Base-by-base conservation (phyloP, 2,888 invertebrate species). In the Sminthurides aquaticus region DNA sequence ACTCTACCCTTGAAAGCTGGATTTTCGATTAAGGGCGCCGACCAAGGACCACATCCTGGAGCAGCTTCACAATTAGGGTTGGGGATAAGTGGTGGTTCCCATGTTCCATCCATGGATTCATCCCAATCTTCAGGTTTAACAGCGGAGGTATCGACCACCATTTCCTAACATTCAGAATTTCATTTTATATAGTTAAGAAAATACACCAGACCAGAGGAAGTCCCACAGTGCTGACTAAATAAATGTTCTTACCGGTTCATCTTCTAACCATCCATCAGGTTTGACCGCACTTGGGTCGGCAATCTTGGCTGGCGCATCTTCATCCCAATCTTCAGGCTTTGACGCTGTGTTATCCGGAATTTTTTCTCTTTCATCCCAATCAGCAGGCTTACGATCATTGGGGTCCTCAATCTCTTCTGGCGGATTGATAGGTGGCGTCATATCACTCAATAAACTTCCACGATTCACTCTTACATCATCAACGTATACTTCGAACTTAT, bases 251-350 rank as follows among this genome's bases (percentile, higher is more conserved):
- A 88, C 86, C 0, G 89, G 87, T 79, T 97, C 97, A 75, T 93
- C 86, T 74, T 95, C 95, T 29, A 97, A 82, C 97, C 97, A 98
- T 20, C 90, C 93, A 20, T 85, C 87, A 0, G 97, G 97, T 78
- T 89, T 91, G 1, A 82, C 82, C 1, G 95, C 93, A 75, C 84
- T 85, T 68, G 87, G 85, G 80, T 97, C 96, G 0, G 87, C 83
- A 66, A 99, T 90, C 79, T 90, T 89, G 62, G 90, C 88, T 0
- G 97, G 96, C 25, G 91, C 92, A 76, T 86, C 86, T 78, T 99
- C 98, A 79, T 97, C 93, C 97, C 98, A 99, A 78, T 98, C 96
- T 0, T 88, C 91, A 0, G 98, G 98, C 78, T 98, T 98, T 0
- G 81, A 81, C 0, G 96, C 91, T 58, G 87, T 84, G 1, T 91